phyloP scores from a whole-genome alignment of 2,888 invertebrate species.

The Pimpla rufipes region DNA sequence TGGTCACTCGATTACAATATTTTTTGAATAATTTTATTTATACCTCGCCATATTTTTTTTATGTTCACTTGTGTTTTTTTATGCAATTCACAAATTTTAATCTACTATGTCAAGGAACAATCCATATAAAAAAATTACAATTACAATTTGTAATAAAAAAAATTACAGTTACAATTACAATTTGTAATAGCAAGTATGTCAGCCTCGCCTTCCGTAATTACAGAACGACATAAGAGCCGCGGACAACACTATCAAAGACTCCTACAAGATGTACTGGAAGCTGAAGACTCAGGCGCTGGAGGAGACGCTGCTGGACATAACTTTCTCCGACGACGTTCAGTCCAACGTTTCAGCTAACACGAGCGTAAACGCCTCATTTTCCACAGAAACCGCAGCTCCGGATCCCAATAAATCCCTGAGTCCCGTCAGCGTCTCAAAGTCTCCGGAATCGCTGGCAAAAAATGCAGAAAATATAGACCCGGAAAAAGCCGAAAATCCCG shows the following conservation, averaged over 20 bases:
- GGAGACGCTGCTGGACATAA: slow-evolving; percentile 89
- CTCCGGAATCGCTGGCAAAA: slow-evolving; percentile 36
- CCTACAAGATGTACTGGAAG: slow-evolving; percentile 94
- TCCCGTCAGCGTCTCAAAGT: not conserved
- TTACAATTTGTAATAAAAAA: too few species aligned
- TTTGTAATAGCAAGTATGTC: too few species aligned
- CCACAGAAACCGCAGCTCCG: not conserved
- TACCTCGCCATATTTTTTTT: too few species aligned
- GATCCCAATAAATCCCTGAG: slow-evolving; percentile 35
- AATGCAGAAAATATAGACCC: slow-evolving; percentile 74
- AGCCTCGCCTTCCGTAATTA: slow-evolving; percentile 74
- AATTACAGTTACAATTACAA: too few species aligned
- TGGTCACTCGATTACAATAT: too few species aligned
- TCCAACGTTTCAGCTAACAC: slow-evolving; percentile 71
- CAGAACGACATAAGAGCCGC: slow-evolving; percentile 94
- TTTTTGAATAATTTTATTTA: too few species aligned
- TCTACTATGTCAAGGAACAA: too few species aligned
- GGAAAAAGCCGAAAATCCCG: slow-evolving; percentile 33
- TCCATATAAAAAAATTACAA: too few species aligned
- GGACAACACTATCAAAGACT: slow-evolving; percentile 90
- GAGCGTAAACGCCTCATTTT: slow-evolving; percentile 1
- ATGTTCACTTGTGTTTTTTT: too few species aligned
- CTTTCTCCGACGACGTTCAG: slow-evolving; percentile 80
- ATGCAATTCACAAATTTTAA: too few species aligned
- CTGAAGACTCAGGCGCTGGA: slow-evolving; percentile 92